Conservation (phyloP, 2,113 vertebrate genomes). For the Toxostoma redivivum region DNA sequence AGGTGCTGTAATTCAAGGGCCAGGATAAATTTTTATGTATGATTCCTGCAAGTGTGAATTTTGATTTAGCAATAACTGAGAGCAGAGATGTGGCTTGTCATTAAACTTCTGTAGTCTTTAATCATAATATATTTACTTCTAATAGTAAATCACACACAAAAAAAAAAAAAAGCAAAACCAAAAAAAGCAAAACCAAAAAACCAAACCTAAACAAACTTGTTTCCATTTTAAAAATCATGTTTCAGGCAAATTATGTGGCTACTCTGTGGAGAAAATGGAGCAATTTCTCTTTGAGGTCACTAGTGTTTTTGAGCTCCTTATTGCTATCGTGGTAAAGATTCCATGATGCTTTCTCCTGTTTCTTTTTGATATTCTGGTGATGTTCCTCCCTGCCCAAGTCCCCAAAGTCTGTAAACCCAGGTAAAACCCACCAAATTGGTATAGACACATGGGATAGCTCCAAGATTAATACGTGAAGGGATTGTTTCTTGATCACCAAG, state of each 20-base stretch:
- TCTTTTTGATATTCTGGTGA: neutral
- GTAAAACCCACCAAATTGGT: neutral
- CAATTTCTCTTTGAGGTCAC: neutral
- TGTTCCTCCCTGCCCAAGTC: neutral
- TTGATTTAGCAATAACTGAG: neutral
- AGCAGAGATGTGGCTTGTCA: neutral
- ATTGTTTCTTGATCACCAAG: neutral
- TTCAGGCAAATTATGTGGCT: neutral
- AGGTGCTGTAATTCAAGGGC: neutral
- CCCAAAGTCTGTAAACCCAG: neutral
- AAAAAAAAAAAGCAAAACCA: neutral
- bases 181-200: too few relatives aligned
- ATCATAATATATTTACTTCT: neutral
- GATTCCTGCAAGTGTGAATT: neutral
- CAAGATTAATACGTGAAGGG: neutral
- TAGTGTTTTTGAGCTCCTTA: neutral
- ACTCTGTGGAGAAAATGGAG: neutral
- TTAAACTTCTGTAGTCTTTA: neutral
- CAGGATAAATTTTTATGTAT: neutral
- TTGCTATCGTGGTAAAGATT: fast-evolving
- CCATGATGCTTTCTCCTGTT: neutral
- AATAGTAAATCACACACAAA: neutral
- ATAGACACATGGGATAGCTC: neutral
- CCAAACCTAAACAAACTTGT: too few relatives aligned
- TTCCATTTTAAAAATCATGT: neutral